A percentile compares a stretch with the other conserved stretches of the same genome.
Evolutionary conservation across 92 coral and sea anemone species (phyloP).

Genomic region (Muricea muricata): DNA sequence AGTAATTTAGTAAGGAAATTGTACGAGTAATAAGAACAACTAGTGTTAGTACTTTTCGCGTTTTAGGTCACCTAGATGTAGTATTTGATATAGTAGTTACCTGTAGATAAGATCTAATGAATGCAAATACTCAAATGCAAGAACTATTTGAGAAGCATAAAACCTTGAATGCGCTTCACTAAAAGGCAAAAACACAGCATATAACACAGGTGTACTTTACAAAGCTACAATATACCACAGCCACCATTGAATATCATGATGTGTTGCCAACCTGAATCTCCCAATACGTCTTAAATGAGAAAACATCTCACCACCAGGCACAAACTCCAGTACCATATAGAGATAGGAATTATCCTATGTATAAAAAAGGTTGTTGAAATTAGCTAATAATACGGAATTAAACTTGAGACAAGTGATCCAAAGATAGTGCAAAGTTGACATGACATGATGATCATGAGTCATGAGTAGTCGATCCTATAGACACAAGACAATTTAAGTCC

Average conservation of each 20-base stretch:
- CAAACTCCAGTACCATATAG: conserved; percentile 99
- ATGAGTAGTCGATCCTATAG: too few species aligned
- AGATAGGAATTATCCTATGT: conserved; percentile 93
- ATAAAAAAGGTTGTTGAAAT: not conserved
- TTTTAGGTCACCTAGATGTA: too few species aligned
- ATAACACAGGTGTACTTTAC: not conserved
- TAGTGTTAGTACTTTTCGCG: too few species aligned
- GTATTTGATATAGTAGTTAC: too few species aligned
- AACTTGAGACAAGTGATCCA: too few species aligned
- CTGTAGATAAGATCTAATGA: conserved; percentile 98
- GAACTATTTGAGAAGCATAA: conserved; percentile 98
- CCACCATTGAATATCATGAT: not conserved
- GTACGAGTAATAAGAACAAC: too few species aligned
- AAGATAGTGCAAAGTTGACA: too few species aligned
- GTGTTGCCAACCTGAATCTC: conserved; percentile 96
- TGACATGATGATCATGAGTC: too few species aligned
- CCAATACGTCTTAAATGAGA: conserved; percentile 99
- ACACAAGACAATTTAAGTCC: too few species aligned
- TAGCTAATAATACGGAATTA: not conserved
- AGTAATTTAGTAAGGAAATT: too few species aligned
- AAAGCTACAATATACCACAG: not conserved
- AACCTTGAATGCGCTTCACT: conserved; percentile 99
- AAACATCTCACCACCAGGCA: conserved; percentile 99
- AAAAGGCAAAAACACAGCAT: conserved; percentile 35
- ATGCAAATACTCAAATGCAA: conserved; percentile 98